Base-by-base conservation (phyloP, 2,797 vertebrate species). In the Cyprinodon diabolis region DNA sequence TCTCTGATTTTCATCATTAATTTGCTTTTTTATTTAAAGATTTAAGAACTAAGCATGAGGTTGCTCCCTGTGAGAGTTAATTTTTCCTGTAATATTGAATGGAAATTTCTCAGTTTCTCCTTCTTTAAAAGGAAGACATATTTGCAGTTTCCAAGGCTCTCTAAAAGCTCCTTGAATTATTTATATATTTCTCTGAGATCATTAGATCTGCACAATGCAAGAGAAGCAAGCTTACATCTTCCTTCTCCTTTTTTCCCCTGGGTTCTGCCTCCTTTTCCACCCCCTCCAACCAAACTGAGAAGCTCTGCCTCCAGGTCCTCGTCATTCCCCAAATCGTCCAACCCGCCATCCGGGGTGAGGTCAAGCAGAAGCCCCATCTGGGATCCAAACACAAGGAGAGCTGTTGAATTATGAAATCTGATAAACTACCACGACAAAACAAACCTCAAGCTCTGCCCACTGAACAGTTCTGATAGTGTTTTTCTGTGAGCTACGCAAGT, bases 331-430 rank as follows among this genome's bases (percentile, higher is more conserved):
- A 92, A 93, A 14, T 94, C 92, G 23, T 94, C 92, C 90, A 95
- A 86, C 47, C 92, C 92, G 47, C 92, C 93, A 0, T 95, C 96
- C 0, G 95, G 95, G 71, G 94, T 90, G 66, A 97, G 91, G 78
- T 96, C 96, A 57, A 96, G 91, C 68, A 97, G 94, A 87, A 97
- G 93, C 11, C 96, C 96, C 94, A 97, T 94, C 97, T 98, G 66
- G 75, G n/a, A 71, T 35, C 54, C 54, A 75, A 62, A 75, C 7
- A 72, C 13, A 0, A 58, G 6, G 11, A 69, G 1, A 72, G 12
- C 1, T 75, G 67, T 35, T 74, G 58, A 74, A 30, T 83, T 67
- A 65, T 19, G 72, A 17, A 17, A 67, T 62, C 60, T 70, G n/a
- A 73, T 4, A 37, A 21, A 12, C 49, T 37, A 21, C 47, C 23